Conservation (phyloP, 2,797 vertebrate species). For the Gouania willdenowi region DNA sequence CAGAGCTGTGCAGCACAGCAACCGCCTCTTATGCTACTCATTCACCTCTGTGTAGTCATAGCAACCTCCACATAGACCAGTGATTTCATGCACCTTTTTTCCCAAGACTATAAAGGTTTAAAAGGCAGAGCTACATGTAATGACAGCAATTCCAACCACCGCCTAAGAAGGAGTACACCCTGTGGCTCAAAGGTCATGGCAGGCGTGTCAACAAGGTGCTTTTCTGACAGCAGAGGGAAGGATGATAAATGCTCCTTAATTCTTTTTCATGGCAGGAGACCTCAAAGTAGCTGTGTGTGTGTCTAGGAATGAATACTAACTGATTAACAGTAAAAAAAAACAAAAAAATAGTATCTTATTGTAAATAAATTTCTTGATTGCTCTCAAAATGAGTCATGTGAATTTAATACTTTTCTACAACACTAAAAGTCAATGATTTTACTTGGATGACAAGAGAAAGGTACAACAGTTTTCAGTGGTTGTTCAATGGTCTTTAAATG, state of each 20-base stretch:
- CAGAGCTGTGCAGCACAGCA: slow-evolving; percentile 54
- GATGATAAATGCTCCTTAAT: slow-evolving; percentile 23
- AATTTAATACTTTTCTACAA: too few species aligned
- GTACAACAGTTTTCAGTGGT: too few species aligned
- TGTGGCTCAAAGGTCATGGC: slow-evolving; percentile 13
- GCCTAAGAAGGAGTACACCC: background rate
- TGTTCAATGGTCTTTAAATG: too few species aligned
- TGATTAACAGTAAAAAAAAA: too few species aligned
- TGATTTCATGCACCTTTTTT: slow-evolving; percentile 47
- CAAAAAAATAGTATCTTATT: too few species aligned
- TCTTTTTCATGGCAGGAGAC: slow-evolving; percentile 15
- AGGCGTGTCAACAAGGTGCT: background rate
- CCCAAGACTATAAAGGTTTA: slow-evolving; percentile 11
- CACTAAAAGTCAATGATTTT: too few species aligned
- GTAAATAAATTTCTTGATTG: too few species aligned
- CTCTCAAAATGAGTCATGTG: too few species aligned
- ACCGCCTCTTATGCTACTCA: slow-evolving; percentile 36
- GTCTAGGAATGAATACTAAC: slow-evolving; percentile 17
- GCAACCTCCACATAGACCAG: slow-evolving; percentile 53
- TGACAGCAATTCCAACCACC: slow-evolving; percentile 1
- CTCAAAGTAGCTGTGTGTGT: slow-evolving; percentile 11
- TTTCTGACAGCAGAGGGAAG: slow-evolving; percentile 1
- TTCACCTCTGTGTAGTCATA: slow-evolving; percentile 61
- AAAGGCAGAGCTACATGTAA: slow-evolving; percentile 11
- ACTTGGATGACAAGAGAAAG: too few species aligned